phyloP scores from a whole-genome alignment of 2,888 invertebrate genomes.

The Notodromas monacha region DNA sequence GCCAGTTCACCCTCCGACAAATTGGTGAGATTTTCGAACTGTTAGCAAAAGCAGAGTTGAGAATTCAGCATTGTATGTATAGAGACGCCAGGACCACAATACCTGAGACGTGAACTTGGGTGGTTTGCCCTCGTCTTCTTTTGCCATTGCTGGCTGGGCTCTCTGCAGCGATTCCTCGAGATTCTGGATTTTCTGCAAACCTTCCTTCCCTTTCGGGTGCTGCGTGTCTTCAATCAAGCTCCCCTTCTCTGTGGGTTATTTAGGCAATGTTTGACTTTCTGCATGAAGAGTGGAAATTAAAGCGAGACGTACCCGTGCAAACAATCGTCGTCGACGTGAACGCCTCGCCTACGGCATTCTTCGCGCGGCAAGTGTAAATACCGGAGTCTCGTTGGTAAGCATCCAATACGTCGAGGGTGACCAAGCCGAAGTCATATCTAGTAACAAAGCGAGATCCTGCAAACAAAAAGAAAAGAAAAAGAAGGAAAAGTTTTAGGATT shows the following conservation, averaged over 20 bases:
- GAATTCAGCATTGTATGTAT: background rate
- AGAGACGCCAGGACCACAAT: conserved; percentile 5
- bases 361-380: conserved; percentile 66
- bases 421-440: conserved; percentile 81
- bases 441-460: conserved; percentile 47
- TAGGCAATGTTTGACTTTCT: no score
- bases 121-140: conserved; percentile 43
- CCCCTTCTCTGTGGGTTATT: conserved; percentile 20
- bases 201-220: conserved; percentile 79
- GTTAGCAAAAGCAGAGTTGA: conserved; percentile 7
- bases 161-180: conserved; percentile 39
- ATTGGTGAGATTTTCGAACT: conserved; percentile 44
- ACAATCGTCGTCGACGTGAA: conserved; percentile 64
- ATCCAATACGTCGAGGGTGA: conserved; percentile 64
- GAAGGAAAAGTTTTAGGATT: no score
- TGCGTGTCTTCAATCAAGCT: conserved; percentile 56
- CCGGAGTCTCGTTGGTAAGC: conserved; percentile 76
- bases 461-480: no score
- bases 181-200: conserved; percentile 59
- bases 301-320: conserved; percentile 36
- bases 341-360: conserved; percentile 56
- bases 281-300: no score
- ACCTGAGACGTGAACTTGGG: conserved; percentile 48
- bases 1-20: conserved; percentile 81
- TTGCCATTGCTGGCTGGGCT: conserved; percentile 20